Conservation (phyloP, 2,888 invertebrate species). For the Calameuta idolon region DNA sequence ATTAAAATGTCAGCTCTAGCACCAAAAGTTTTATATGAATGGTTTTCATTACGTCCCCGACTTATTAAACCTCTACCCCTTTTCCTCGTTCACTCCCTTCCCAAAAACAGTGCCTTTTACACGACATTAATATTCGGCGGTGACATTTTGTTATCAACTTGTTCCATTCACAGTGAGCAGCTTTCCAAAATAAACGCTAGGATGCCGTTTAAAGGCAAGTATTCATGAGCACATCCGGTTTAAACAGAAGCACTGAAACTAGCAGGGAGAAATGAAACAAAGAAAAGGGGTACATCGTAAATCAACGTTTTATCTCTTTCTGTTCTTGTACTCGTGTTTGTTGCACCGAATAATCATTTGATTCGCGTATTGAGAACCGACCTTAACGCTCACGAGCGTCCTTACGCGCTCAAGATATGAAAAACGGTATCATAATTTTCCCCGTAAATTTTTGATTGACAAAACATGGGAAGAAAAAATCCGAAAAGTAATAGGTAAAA, state of each 20-base stretch:
- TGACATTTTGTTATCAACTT: constrained; percentile 51
- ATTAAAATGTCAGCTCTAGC: constrained; percentile 57
- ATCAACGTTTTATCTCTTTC: background rate
- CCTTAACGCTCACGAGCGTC: background rate
- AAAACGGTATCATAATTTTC: no score
- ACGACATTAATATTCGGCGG: constrained; percentile 51
- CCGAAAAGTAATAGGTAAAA: no score
- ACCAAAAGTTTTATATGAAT: constrained; percentile 63
- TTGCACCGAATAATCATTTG: background rate
- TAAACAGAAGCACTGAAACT: background rate
- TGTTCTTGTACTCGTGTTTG: background rate
- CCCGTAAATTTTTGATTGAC: no score
- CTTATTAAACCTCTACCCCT: constrained; percentile 53
- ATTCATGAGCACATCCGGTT: background rate
- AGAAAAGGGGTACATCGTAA: background rate
- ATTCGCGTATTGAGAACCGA: background rate
- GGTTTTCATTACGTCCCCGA: constrained; percentile 62
- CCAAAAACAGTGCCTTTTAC: constrained; percentile 29
- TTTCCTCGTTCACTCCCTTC: constrained; percentile 18
- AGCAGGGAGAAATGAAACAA: background rate
- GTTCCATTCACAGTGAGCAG: constrained; percentile 29
- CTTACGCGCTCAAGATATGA: no score
- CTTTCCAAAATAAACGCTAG: background rate
- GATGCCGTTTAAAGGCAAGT: background rate
- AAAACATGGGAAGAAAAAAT: no score